Percentiles rank a stretch among this genome's conserved stretches.
Conservation (phyloP, 2,113 vertebrate genomes). For the Nyctibius bracteatus region DNA sequence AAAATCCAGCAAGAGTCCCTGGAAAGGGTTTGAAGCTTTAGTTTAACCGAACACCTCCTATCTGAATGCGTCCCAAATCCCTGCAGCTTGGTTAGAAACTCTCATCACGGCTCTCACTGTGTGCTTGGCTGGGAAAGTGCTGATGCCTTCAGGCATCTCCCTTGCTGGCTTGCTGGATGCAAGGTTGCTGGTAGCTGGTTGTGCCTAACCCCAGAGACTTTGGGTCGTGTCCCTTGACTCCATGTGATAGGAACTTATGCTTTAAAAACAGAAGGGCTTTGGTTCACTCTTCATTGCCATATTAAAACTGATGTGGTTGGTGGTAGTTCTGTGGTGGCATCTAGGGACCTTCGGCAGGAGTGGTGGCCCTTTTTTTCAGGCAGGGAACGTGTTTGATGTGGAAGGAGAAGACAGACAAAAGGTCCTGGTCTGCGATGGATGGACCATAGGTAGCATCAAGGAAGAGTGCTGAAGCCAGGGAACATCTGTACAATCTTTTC, state of each 20-base stretch:
- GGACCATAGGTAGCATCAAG: background rate
- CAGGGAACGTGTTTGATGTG: rapidly evolving
- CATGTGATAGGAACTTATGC: rapidly evolving
- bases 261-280: background rate
- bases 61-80: background rate
- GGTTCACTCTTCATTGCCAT: background rate
- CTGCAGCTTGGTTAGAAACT: background rate
- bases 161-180: background rate
- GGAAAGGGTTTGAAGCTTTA: background rate
- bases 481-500: background rate
- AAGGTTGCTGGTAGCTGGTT: background rate
- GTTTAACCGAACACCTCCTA: background rate
- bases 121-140: background rate
- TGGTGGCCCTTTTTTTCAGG: background rate
- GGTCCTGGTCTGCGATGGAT: rapidly evolving
- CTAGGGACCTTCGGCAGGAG: background rate
- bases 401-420: background rate
- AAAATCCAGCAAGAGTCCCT: background rate
- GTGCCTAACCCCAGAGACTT: background rate
- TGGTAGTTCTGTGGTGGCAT: background rate
- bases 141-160: background rate
- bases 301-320: background rate
- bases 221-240: background rate
- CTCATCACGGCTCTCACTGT: background rate
- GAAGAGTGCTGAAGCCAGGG: background rate